Conservation (phyloP, 2,888 invertebrate genomes). For the Cheiracanthium punctorium region DNA sequence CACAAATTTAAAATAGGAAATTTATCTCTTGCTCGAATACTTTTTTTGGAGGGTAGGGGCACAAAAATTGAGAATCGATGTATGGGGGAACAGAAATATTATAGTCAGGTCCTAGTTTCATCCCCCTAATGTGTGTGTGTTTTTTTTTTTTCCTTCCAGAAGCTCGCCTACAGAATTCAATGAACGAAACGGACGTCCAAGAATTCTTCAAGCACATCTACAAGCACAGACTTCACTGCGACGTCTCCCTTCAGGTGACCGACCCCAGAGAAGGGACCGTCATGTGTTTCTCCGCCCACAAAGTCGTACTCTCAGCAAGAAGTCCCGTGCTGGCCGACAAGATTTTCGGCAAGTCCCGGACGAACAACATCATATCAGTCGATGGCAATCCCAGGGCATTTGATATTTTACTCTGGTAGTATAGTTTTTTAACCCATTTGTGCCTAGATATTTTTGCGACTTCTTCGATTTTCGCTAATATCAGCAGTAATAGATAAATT, state of each 20-base stretch:
- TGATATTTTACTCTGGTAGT: conserved; percentile 7
- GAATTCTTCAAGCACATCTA: not conserved
- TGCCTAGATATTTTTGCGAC: no score
- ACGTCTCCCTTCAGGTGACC: conserved; percentile 2
- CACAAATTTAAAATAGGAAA: no score
- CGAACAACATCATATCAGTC: not conserved
- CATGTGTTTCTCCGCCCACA: conserved; percentile 11
- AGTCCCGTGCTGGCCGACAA: conserved; percentile 24
- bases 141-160: not conserved
- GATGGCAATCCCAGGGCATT: not conserved
- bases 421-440: not conserved
- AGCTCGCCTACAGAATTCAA: not conserved
- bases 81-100: no score
- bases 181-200: not conserved
- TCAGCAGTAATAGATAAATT: not conserved
- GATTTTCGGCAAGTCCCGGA: not conserved
- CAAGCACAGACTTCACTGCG: not conserved
- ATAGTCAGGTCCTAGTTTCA: no score
- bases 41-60: no score
- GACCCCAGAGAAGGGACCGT: not conserved
- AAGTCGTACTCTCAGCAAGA: not conserved
- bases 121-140: no score
- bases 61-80: no score
- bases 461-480: no score
- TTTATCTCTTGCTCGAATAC: no score